Base-by-base conservation (phyloP, 2,888 invertebrate genomes). In the Mythimna loreyi region DNA sequence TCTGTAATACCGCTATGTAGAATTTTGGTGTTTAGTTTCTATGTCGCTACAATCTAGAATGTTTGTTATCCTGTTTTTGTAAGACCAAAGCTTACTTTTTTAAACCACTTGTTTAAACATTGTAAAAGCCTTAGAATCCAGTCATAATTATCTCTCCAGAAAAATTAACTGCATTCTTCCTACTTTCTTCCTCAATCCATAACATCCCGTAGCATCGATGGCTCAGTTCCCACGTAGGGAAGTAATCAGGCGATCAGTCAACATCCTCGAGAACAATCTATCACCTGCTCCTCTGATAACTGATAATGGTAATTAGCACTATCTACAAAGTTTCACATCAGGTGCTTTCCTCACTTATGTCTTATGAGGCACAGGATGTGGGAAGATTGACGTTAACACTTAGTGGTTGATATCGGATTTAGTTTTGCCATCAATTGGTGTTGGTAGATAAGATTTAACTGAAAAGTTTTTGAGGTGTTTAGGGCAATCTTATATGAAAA, bases 171-270 rank as follows among this genome's bases (percentile, higher is more conserved):
- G 19, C 23, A 21, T 58, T n/a, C 64, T 53, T 50, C 11, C 8
- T 50, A 11, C 8, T 33, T 45, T 25, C 30, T 28, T 25, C 40
- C 23, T 23, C 28, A 57, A 73, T 74, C 55, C 59, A 56, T 50
- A 65, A 40, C 6, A 25, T 19, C 30, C 53, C 16, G 28, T 11
- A 23, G 13, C 49, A 66, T 78, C 82, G 62, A 80, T 71, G 67
- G 62, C 36, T 45, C 45, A 25, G 59, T 83, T 83, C 83, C 82
- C 83, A 83, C 83, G 82, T 67, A 63, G 36, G 62, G 55, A 71
- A 64, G 72, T 76, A 81, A 83, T 84, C 82, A 85, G 74, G 81
- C 78, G 81, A 87, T 87, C 84, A 86, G 84, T 87, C 87, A 87
- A 86, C 86, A 80, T 85, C 84, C 86, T 80, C n/a, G 45, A 60